Percentiles rank a stretch among this genome's conserved stretches.
Conservation (phyloP, 2,113 vertebrate species). For the Gavialis gangeticus region DNA sequence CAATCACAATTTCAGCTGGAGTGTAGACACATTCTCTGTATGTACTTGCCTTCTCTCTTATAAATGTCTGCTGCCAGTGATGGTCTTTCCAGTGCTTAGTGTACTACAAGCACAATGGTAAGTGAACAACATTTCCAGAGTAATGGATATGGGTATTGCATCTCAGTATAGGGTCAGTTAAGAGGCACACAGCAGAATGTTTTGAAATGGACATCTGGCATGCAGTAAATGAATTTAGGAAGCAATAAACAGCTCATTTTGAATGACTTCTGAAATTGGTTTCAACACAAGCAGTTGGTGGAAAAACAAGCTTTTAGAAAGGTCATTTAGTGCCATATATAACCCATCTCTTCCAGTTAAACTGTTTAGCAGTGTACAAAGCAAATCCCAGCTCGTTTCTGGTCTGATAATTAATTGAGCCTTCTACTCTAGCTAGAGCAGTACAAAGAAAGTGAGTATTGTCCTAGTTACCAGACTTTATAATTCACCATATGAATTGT, state of each 20-base stretch:
- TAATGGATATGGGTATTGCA: background rate
- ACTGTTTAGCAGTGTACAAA: slow-evolving; percentile 65
- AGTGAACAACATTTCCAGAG: slow-evolving; percentile 10
- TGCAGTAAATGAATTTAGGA: slow-evolving; percentile 75
- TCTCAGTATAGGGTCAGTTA: slow-evolving; percentile 33
- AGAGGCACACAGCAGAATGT: slow-evolving; percentile 57
- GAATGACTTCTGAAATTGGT: slow-evolving; percentile 77
- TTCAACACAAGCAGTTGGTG: slow-evolving; percentile 74
- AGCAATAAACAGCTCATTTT: slow-evolving; percentile 79
- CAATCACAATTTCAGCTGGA: accelerated
- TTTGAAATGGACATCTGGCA: slow-evolving; percentile 76
- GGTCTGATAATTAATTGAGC: slow-evolving; percentile 66
- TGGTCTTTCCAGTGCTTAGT: background rate
- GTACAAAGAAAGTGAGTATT: slow-evolving; percentile 6
- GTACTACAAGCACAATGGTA: background rate
- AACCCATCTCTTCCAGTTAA: slow-evolving; percentile 69
- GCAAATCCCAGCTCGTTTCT: slow-evolving; percentile 62
- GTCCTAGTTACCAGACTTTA: slow-evolving; percentile 18
- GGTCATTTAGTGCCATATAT: slow-evolving; percentile 71
- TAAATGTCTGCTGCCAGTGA: background rate
- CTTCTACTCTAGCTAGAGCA: slow-evolving; percentile 11
- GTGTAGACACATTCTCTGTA: background rate
- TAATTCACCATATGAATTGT: slow-evolving; percentile 37
- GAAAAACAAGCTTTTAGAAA: slow-evolving; percentile 78
- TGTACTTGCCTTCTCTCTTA: background rate